A percentile compares a stretch with the other conserved stretches of the same genome.
Conservation (phyloP, 2,113 vertebrate genomes). For the Kobus ellipsiprymnus region DNA sequence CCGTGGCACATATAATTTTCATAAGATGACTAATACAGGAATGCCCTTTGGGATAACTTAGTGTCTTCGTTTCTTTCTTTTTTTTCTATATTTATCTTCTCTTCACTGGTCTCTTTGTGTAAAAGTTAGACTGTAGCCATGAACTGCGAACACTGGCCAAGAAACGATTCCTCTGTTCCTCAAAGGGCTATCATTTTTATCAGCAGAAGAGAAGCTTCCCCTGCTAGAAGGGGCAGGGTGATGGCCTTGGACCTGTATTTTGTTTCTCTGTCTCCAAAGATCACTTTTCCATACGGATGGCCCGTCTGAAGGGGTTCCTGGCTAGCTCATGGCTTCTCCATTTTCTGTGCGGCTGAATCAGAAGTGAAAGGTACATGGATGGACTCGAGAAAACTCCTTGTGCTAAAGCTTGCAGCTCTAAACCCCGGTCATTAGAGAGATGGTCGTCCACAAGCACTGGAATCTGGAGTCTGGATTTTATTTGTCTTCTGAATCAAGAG, state of each 20-base stretch:
- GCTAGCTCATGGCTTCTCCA: constrained; percentile 41
- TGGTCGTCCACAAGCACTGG: constrained; percentile 58
- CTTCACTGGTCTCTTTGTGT: constrained; percentile 45
- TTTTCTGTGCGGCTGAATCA: constrained; percentile 57
- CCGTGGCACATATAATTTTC: constrained; percentile 72
- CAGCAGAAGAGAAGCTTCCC: not conserved
- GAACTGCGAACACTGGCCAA: not conserved
- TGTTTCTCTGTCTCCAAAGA: not conserved
- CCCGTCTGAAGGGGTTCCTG: constrained; percentile 62
- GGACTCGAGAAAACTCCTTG: constrained; percentile 73
- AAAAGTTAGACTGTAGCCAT: constrained; percentile 33
- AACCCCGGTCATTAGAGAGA: constrained; percentile 67
- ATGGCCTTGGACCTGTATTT: not conserved
- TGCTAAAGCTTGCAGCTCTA: constrained; percentile 57
- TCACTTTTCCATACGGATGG: not conserved
- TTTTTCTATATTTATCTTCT: constrained; percentile 67
- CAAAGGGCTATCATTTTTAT: not conserved
- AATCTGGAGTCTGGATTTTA: constrained; percentile 39
- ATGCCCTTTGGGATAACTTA: constrained; percentile 65
- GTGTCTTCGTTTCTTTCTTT: constrained; percentile 62
- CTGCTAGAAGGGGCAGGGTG: not conserved
- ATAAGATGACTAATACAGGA: constrained; percentile 72
- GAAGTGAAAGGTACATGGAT: constrained; percentile 57
- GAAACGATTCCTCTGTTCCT: not conserved
- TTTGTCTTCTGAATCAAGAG: constrained; percentile 56